Evolutionary conservation across 2,888 invertebrate genomes (phyloP), one percentile per base, ranked within the genome.

Genomic region (Morpho helenor): DNA sequence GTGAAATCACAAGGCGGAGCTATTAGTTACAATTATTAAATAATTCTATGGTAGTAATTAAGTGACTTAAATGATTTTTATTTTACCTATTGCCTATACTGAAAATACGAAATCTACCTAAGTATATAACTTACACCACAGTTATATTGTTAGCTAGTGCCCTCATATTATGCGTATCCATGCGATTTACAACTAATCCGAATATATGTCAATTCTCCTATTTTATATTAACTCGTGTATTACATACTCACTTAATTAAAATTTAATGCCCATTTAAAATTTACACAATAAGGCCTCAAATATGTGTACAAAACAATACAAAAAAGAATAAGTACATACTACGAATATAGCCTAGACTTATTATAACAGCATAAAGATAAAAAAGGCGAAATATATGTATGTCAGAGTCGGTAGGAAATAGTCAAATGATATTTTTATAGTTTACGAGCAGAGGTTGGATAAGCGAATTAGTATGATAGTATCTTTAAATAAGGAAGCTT

Each of bases 111-210:
- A 50, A 45, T 39, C 45, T 40, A 49, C n/a, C 39, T 9, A n/a
- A 55, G 63, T 45, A 16, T 60, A 39, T 71, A n/a, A 40, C 66
- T 75, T 77, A 68, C 2, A 48, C 70, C 65, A 9, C 6, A 55
- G 39, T 3, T 7, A 40, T 10, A 8, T 58, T 57, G 60, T 66
- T 16, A 62, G 66, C 70, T 69, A 76, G 73, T 71, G 69, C 84
- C 84, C 85, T 78, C 77, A 70, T 71, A 63, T 75, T 74, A 79
- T 79, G 83, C 79, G 74, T 75, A 74, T 66, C 80, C 82, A 82
- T 77, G 79, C 78, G 89, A 86, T 88, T 86, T 87, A 71, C 74
- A 68, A 66, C 68, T 88, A 87, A 89, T 87, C 87, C 86, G 62
- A 63, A 74, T 73, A 74, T 72, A 68, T 79, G 82, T 77, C 76